Evolutionary conservation across 2,113 vertebrate species (phyloP).

Genomic region (Amblyopsis rosae): DNA sequence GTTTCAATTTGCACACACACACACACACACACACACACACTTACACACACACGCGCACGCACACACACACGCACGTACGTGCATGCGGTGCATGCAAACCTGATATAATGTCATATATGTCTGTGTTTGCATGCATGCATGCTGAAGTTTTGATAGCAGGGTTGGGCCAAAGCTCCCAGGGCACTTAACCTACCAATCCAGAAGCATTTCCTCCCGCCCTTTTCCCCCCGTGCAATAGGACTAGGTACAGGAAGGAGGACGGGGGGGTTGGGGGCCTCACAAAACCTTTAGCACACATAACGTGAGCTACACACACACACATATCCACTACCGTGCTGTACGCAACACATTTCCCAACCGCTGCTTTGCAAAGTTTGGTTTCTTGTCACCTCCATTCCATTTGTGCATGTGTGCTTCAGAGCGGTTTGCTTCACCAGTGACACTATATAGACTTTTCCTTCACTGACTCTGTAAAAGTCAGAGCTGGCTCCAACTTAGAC

Average conservation of each 20-base stretch:
- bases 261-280: background rate
- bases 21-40: background rate
- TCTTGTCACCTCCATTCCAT: conserved; percentile 56
- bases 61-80: no score
- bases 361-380: conserved; percentile 14
- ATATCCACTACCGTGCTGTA: conserved; percentile 3
- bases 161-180: conserved; percentile 62
- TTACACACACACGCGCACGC: no score
- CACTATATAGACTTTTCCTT: no score
- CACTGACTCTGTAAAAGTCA: conserved; percentile 39
- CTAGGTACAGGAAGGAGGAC: conserved; percentile 7
- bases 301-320: conserved; percentile 9
- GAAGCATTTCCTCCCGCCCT: conserved; percentile 80
- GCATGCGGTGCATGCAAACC: background rate
- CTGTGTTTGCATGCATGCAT: background rate
- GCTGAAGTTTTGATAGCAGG: conserved; percentile 24
- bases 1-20: background rate
- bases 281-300: background rate
- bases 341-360: background rate
- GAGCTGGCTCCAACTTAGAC: conserved; percentile 79
- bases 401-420: conserved; percentile 36
- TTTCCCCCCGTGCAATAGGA: conserved; percentile 23
- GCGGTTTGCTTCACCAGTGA: conserved; percentile 66
- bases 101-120: conserved; percentile 14
- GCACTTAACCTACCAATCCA: conserved; percentile 81